Percentiles rank a stretch among this genome's conserved stretches.
phyloP scores from a whole-genome alignment of 2,888 invertebrate species.

The Melolontha melolontha region DNA sequence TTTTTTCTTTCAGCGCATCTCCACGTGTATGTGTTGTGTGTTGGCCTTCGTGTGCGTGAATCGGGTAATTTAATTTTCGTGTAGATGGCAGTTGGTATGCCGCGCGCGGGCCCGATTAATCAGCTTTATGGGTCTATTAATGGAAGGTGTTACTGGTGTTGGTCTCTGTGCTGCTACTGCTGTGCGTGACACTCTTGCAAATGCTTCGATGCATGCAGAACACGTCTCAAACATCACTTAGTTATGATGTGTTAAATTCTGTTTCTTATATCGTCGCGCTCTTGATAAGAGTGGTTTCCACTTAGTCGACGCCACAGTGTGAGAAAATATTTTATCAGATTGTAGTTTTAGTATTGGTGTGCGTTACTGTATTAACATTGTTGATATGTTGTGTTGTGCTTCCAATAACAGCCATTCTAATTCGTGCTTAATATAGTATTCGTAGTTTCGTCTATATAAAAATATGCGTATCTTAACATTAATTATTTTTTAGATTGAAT shows the following conservation, averaged over 20 bases:
- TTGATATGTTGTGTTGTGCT: too few species aligned
- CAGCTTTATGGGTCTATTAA: constrained; percentile 62
- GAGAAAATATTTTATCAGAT: constrained; percentile 46
- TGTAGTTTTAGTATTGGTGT: constrained; percentile 13
- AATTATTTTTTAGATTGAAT: background rate
- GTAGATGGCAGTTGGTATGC: constrained; percentile 54
- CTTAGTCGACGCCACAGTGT: constrained; percentile 36
- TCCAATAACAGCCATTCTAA: too few species aligned
- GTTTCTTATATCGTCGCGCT: constrained; percentile 35
- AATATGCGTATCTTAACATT: too few species aligned
- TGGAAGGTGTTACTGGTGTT: constrained; percentile 51
- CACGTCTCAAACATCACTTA: constrained; percentile 49
- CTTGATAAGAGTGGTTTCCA: constrained; percentile 27
- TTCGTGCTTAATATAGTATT: too few species aligned
- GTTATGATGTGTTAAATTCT: constrained; percentile 53
- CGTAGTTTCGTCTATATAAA: too few species aligned
- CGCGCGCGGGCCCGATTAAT: constrained; percentile 56
- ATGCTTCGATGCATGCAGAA: constrained; percentile 47
- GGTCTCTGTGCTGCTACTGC: constrained; percentile 50
- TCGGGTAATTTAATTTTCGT: constrained; percentile 57
- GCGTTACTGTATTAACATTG: constrained; percentile 5
- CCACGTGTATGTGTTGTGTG: background rate
- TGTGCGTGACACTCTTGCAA: constrained; percentile 54
- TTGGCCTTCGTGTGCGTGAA: constrained; percentile 13
- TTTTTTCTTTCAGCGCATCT: constrained; percentile 11